Evolutionary conservation across 2,113 vertebrate species (phyloP), one percentile per base, ranked within the genome.

Genomic region (Petroica traversi): DNA sequence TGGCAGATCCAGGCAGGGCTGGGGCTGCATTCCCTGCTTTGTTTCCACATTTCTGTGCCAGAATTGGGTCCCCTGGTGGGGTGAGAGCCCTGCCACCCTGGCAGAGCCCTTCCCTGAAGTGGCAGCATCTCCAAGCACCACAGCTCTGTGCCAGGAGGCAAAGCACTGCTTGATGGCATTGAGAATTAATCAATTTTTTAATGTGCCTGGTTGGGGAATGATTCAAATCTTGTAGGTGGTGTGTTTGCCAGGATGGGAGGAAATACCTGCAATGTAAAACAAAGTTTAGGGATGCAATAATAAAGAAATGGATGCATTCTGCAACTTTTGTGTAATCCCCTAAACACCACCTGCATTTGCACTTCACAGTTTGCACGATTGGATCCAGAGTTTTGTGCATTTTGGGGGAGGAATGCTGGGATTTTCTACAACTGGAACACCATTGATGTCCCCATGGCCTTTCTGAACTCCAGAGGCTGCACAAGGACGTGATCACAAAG

Each of bases 401-500:
- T 15, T 6, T 34, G 12, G 7, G 23, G 48, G 11, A n/a, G 16
- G 17, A 48, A 49, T 46, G 24, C 28, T 34, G 1, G 25, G 28
- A 11, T 34, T 52, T 48, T 12, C n/a, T 72, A 48, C 66, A 89
- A 14, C 16, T 55, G 63, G 46, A 18, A 46, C 52, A n/a, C 2
- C 3, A 4, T 2, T 8, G 3, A 4, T 64, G 19, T 43, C 34
- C 40, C 8, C 3, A 0, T 14, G 25, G 4, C 29, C 15, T 49
- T 54, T 40, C 11, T 33, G 28, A 34, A 17, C 36, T 34, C 12
- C 25, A n/a, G 24, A 29, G 19, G 11, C 0, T 24, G 71, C 8
- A 9, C 29, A 28, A 13, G 4, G 19, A 12, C 5, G 22, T 59
- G 43, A 34, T 28, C 62, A 43, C 29, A 14, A 57, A 49, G 41